phyloP scores from a whole-genome alignment of 2,888 invertebrate species.

The Cyaniris semiargus region DNA sequence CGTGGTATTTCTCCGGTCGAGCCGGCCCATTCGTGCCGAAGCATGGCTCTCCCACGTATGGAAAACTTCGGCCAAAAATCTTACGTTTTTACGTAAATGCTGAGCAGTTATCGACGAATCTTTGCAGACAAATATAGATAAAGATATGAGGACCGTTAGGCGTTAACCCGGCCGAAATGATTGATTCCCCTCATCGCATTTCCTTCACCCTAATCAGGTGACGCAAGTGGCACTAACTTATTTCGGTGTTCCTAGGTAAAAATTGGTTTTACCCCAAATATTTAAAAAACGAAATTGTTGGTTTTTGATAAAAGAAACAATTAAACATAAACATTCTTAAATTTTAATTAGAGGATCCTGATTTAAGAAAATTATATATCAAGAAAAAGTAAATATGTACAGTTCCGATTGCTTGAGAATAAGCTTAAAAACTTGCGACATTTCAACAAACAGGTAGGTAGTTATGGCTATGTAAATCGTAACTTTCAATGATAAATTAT shows the following conservation, averaged over 20 bases:
- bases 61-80: not conserved
- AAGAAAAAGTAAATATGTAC: no score
- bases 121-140: slow-evolving; percentile 19
- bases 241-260: not conserved
- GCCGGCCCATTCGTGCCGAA: no score
- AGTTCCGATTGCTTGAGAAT: no score
- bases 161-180: slow-evolving; percentile 27
- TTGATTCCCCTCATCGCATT: slow-evolving; percentile 29
- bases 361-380: no score
- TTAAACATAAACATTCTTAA: no score
- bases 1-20: no score
- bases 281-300: not conserved
- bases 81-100: not conserved
- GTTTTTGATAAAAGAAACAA: not conserved
- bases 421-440: no score
- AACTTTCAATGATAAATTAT: slow-evolving; percentile 15
- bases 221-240: not conserved
- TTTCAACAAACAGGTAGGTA: no score
- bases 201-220: slow-evolving; percentile 24
- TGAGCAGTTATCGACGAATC: slow-evolving; percentile 13
- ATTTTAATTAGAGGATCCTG: no score
- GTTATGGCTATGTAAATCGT: not conserved
- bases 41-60: no score
- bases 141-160: slow-evolving; percentile 5
- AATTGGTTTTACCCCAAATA: not conserved